These are phyloP conservation scores for Hydrolagus affinis DNA, from an alignment of 2,113 vertebrate species.

Conservation along the genomic window DNA sequence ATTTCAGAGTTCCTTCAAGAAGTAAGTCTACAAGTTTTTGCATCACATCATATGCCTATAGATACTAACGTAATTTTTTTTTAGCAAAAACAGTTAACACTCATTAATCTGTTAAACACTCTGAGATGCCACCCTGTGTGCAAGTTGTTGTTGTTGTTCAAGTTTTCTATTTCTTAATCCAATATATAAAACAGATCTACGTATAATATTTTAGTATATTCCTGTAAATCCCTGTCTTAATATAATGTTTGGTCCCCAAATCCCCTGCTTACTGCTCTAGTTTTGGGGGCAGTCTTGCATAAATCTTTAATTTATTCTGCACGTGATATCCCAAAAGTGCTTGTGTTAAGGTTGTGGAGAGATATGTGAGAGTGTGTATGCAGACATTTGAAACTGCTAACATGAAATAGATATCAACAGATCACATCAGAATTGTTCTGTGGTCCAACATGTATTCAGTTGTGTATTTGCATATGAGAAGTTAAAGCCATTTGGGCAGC, in stretches of 20 bases:
- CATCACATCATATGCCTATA: not conserved
- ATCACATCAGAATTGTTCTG: not conserved
- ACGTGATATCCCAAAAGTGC: not conserved
- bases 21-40: conserved; percentile 57
- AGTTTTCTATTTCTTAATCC: no score
- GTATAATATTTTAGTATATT: no score
- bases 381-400: not conserved
- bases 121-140: no score
- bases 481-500: not conserved
- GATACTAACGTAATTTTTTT: no score
- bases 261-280: not conserved
- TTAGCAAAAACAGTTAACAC: no score
- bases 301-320: not conserved
- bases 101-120: no score
- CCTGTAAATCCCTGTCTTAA: no score
- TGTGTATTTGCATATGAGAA: not conserved
- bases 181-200: no score
- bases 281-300: not conserved
- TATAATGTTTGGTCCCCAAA: not conserved
- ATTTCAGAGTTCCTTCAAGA: conserved; percentile 76
- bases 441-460: not conserved
- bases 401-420: not conserved
- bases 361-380: not conserved
- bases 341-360: not conserved
- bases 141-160: no score